Evolutionary conservation across 2,888 invertebrate species (phyloP).

Genomic region (Acanthosepion pharaonis): DNA sequence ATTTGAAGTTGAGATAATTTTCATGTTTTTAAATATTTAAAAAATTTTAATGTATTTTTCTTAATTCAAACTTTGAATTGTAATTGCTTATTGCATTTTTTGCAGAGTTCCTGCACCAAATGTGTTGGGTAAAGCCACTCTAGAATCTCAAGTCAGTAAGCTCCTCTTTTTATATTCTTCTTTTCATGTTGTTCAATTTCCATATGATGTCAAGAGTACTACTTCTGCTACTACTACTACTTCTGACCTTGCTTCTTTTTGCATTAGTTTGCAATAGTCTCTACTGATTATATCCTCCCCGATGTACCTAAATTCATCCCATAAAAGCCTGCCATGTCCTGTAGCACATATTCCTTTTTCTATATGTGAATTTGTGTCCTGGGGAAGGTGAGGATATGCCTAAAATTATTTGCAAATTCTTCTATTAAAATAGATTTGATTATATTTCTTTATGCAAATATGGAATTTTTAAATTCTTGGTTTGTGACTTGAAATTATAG

Average conservation of each 20-base stretch:
- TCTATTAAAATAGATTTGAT: too few species aligned
- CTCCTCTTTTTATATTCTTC: constrained; percentile 78
- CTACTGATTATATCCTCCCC: not conserved
- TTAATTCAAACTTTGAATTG: not conserved
- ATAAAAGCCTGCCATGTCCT: not conserved
- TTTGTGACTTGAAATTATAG: too few species aligned
- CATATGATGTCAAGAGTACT: constrained; percentile 45
- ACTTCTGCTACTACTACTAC: constrained; percentile 38
- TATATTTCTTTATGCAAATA: too few species aligned
- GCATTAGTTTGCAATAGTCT: not conserved
- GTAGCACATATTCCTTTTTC: not conserved
- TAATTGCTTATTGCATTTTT: constrained; percentile 46
- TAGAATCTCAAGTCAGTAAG: constrained; percentile 99
- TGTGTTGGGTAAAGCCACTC: constrained; percentile 80
- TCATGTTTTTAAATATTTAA: too few species aligned
- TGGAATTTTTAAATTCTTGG: too few species aligned
- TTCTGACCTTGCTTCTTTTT: constrained; percentile 36
- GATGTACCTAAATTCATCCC: constrained; percentile 10
- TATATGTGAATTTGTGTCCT: not conserved
- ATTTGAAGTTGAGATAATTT: too few species aligned
- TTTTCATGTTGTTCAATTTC: constrained; percentile 45
- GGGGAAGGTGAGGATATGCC: not conserved
- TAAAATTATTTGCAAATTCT: not conserved
- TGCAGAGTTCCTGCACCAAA: constrained; percentile 54
- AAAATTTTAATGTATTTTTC: too few species aligned